phyloP scores from a whole-genome alignment of 2,113 vertebrate species.

The Channa argus region DNA sequence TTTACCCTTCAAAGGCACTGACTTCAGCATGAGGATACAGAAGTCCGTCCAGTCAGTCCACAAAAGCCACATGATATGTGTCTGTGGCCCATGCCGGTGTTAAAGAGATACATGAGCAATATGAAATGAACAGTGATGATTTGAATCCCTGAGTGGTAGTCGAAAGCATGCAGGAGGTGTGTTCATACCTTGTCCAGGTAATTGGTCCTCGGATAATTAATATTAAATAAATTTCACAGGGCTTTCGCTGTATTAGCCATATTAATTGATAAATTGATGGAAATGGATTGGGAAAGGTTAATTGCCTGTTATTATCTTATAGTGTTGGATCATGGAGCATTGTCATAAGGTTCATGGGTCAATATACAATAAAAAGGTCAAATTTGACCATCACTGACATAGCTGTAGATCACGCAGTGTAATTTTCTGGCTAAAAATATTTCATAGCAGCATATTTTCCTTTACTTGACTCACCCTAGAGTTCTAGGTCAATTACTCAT shows the following conservation, averaged over 20 bases:
- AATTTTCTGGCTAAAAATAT: neutral
- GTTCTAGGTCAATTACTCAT: neutral
- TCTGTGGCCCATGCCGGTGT: conserved; percentile 39
- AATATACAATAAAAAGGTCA: neutral
- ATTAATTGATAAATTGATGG: neutral
- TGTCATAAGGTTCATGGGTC: neutral
- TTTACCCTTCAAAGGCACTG: conserved; percentile 19
- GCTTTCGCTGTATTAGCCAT: neutral
- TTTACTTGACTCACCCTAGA: neutral
- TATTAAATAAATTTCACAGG: conserved; percentile 3
- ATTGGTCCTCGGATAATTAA: neutral
- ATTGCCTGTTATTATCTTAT: neutral
- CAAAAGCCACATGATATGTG: conserved; percentile 32
- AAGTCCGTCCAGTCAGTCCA: conserved; percentile 24
- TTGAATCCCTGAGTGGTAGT: conserved; percentile 16
- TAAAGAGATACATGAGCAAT: conserved; percentile 6
- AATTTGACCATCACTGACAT: neutral
- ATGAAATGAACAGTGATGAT: conserved; percentile 5
- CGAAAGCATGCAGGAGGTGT: conserved; percentile 6
- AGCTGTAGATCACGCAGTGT: neutral
- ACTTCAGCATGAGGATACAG: conserved; percentile 28
- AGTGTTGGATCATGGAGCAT: neutral
- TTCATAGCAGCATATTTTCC: neutral
- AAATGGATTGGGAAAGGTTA: neutral
- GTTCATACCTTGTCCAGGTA: conserved; percentile 9